Percentiles rank a stretch among this genome's conserved stretches.
phyloP scores from a whole-genome alignment of 1,140 invertebrate species.

The Cecropterus lyciades region DNA sequence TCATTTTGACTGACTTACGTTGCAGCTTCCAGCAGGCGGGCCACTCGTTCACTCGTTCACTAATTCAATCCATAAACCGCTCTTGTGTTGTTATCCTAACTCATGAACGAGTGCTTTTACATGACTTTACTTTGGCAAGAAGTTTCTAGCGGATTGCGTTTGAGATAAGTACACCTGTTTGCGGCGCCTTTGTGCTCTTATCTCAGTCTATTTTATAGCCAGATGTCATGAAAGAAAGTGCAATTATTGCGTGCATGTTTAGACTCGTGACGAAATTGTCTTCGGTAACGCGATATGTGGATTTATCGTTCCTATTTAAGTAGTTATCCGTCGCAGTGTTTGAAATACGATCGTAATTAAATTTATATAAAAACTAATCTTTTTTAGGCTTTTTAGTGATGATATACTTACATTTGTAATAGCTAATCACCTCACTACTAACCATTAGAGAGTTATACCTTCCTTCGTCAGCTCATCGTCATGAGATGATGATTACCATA shows the following conservation, averaged over 20 bases:
- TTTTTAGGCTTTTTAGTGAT: no score
- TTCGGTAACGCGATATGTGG: conserved; percentile 8
- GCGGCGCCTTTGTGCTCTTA: conserved; percentile 19
- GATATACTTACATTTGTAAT: no score
- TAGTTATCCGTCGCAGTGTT: no score
- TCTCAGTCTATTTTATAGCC: conserved; percentile 14
- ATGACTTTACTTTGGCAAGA: conserved; percentile 29
- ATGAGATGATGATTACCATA: no score
- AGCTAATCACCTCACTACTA: no score
- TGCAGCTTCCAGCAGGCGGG: no score
- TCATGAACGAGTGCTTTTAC: conserved; percentile 28
- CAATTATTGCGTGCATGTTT: conserved; percentile 17
- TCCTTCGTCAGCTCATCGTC: no score
- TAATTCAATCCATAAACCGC: neutral
- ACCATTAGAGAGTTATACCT: no score
- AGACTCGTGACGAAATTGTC: conserved; percentile 10
- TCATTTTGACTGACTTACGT: no score
- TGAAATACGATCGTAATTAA: no score
- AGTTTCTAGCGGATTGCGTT: conserved; percentile 24
- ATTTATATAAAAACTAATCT: no score
- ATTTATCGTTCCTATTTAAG: neutral
- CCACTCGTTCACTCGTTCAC: no score
- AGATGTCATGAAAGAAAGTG: conserved; percentile 27
- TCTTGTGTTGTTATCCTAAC: neutral
- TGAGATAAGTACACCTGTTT: conserved; percentile 25